These are phyloP conservation scores for Cetonia aurata DNA, from an alignment of 2,888 invertebrate species.

Conservation along the genomic window DNA sequence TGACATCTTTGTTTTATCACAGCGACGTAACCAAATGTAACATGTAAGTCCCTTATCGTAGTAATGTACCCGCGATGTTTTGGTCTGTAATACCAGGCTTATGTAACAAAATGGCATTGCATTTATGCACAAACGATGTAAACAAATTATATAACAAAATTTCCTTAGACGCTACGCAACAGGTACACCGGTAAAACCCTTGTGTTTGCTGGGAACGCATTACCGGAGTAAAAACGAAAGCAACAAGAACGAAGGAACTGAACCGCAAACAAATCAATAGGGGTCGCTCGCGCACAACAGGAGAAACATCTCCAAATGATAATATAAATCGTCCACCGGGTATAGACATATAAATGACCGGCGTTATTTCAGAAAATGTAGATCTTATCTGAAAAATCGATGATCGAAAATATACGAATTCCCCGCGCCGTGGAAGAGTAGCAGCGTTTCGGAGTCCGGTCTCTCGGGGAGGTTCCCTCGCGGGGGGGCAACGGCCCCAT, in stretches of 20 bases:
- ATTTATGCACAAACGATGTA: no score
- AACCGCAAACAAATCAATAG: conserved; percentile 8
- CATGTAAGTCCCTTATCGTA: no score
- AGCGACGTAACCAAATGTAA: no score
- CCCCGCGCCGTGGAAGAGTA: conserved; percentile 54
- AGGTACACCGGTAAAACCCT: no score
- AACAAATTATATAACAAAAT: no score
- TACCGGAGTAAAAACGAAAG: background rate
- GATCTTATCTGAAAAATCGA: conserved; percentile 66
- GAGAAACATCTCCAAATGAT: conserved; percentile 46
- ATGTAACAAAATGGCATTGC: no score
- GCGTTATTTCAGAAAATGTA: conserved; percentile 62
- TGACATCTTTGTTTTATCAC: no score
- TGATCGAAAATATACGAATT: conserved; percentile 65
- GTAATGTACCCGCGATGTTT: no score
- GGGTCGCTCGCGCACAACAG: background rate
- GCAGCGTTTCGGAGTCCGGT: conserved; percentile 53
- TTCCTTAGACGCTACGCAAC: no score
- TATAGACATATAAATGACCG: conserved; percentile 61
- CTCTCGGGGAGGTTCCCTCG: conserved; percentile 52
- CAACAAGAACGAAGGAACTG: conserved; percentile 6
- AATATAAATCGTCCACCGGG: conserved; percentile 45
- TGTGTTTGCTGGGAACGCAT: background rate
- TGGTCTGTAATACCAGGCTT: no score
- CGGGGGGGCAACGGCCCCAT: conserved; percentile 56